Evolutionary conservation across 1,140 invertebrate species (phyloP).

Genomic region (Euglossa dilemma): DNA sequence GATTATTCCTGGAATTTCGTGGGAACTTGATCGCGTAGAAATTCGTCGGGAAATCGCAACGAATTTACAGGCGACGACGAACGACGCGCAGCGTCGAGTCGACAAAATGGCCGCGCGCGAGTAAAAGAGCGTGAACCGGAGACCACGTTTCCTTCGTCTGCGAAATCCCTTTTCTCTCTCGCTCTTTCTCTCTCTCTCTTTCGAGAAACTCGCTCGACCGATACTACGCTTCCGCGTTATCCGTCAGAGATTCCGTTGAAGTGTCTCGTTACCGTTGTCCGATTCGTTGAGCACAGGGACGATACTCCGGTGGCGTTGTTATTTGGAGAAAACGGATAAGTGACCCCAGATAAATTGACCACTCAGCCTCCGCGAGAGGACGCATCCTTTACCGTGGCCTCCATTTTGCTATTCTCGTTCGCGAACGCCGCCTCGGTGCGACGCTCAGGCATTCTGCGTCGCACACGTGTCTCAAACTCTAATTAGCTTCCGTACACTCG

Average conservation of each 20-base stretch:
- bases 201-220: not conserved
- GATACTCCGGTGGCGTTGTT: conserved; percentile 31
- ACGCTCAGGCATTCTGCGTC: conserved; percentile 21
- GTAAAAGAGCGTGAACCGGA: too few relatives aligned
- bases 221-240: not conserved
- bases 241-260: not conserved
- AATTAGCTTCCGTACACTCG: conserved; percentile 22
- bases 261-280: conserved; percentile 21
- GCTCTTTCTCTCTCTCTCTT: not conserved
- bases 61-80: too few relatives aligned
- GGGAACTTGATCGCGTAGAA: too few relatives aligned
- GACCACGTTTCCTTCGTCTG: too few relatives aligned
- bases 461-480: conserved; percentile 29
- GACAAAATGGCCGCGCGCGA: too few relatives aligned
- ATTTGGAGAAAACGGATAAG: conserved; percentile 46
- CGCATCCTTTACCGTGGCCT: conserved; percentile 54
- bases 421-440: conserved; percentile 55
- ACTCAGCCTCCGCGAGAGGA: conserved; percentile 40
- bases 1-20: too few relatives aligned
- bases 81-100: too few relatives aligned
- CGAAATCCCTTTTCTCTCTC: not conserved
- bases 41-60: too few relatives aligned
- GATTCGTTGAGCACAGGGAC: conserved; percentile 41
- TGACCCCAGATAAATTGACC: conserved; percentile 57
- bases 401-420: conserved; percentile 8